Base-by-base conservation (phyloP, 2,797 vertebrate genomes). In the Urocyon cinereoargenteus region DNA sequence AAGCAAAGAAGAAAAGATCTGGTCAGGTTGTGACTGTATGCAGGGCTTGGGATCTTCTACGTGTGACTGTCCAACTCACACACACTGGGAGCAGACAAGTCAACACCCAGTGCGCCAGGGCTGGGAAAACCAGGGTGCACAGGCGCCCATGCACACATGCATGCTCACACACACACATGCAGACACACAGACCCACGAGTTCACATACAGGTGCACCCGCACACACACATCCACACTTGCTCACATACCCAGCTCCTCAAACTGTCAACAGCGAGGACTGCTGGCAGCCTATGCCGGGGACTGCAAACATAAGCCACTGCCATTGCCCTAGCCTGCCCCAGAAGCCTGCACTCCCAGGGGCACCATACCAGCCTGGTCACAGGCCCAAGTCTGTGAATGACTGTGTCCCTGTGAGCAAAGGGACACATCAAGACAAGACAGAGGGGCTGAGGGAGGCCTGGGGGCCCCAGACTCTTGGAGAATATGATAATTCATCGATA, bases 1-100 rank as follows among this genome's bases (percentile, higher is more conserved):
- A 97, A 96, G 90, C 95, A 78, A 87, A 96, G 51, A 95, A 13
- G 97, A 83, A 53, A 93, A 90, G 55, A 53, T 22, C 13, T 55
- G 66, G 77, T 97, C 81, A 97, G 81, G 34, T 1, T 4, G 57
- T 28, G 73, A n/a, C 70, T 19, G 4, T 1, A 14, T 10, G 6
- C 9, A 31, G 49, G 57, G 68, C 57, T 49, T 4, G 0, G 8
- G 6, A 4, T 85, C 45, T 16, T 83, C 82, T 59, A 21, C 0
- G 1, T 16, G 3, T 21, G 72, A 34, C 77, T 24, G 15, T 26
- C 26, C 55, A 68, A 36, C 68, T 55, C 64, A 21, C 3, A 49
- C 22, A 18, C 2, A 0, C 53, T 18, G 55, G 72, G 75, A 78
- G 68, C 57, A 9, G 24, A 14, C 79, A 49, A 19, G 2, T 15